Base-by-base conservation (phyloP, 2,113 vertebrate genomes). In the Phyllopteryx taeniolatus region DNA sequence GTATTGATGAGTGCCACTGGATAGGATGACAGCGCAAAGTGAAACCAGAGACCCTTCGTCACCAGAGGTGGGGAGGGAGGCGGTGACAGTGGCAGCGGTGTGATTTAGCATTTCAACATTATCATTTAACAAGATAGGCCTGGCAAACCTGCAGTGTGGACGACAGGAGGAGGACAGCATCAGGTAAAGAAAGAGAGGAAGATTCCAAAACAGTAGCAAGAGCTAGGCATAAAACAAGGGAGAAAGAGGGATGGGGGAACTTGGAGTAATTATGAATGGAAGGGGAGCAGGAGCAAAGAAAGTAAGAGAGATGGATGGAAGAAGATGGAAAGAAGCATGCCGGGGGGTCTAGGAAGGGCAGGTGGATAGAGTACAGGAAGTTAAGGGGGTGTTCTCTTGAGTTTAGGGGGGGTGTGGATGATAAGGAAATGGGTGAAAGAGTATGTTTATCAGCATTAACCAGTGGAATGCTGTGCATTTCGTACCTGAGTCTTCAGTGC, bases 1-100 rank as follows among this genome's bases (percentile, higher is more conserved):
- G 76, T 90, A 91, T 91, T 89, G 86, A 89, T 91, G 87, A 90
- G 84, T 51, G 49, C 22, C 76, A 81, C 68, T 70, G 88, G 87
- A 87, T 91, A 88, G 79, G 77, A 80, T 91, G 90, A 89, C 90
- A 83, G 82, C 42, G 72, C 78, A 80, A 80, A 79, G 77, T 76
- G 90, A 90, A 90, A 90, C 84, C 53, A 51, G 87, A 87, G 83
- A 89, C 69, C 77, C 79, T 39, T 69, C 7, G 27, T 68, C 75
- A 83, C 72, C 76, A 54, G 66, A 86, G 79, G 71, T 39, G 60
- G 72, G 68, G 64, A 74, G 74, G 80, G 70, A 59, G 74, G 73
- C 22, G 39, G 72, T 51, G 67, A 71, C 66, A 56, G 65, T 44
- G 79, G 85, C 42, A 66, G 79, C 79, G 76, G 84, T 86, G 86